Evolutionary conservation across 2,113 vertebrate genomes (phyloP), one percentile per base, ranked within the genome.

Genomic region (Brachionichthys hirsutus): DNA sequence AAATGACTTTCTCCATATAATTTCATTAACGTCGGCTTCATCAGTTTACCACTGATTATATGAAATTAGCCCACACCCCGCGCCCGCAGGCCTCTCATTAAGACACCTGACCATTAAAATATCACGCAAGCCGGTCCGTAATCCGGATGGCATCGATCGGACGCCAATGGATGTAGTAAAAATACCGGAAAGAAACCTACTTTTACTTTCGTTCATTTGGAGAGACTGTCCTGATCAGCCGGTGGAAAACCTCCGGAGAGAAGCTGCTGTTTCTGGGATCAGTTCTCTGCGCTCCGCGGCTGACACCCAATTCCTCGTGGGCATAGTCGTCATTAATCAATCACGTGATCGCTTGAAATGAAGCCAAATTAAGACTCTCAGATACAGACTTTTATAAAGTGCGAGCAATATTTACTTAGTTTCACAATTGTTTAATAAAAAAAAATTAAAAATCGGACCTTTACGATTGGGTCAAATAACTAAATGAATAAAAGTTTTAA

Each of bases 291-390:
- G 46, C 60, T 58, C 57, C 34, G 60, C 87, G 87, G 82, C 73
- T 73, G 54, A 49, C 51, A 52, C 74, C 82, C 85, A 87, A 70
- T 66, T 62, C 55, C 76, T 76, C 70, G 17, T 67, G 81, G 73
- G 67, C 73, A 63, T 66, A 45, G 70, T 44, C 64, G 54, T 68
- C 73, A 75, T 67, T 70, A 75, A n/a, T n/a, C n/a, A n/a, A 44
- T 64, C 80, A 81, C 78, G 67, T 80, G 67, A 86, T 78, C 62
- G 69, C 22, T 51, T 71, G 54, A 41, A 63, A 80, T 78, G 9
- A 53, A 78, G 61, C 73, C 24, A 56, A 24, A 70, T 61, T 18
- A 57, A 48, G 12, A 24, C 10, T 57, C 34, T 49, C 3, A 19
- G 19, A 36, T 7, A 0, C 36, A 9, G 12, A 9, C 8, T 24